phyloP scores from a whole-genome alignment of 2,888 invertebrate genomes.

The Aricia artaxerxes region DNA sequence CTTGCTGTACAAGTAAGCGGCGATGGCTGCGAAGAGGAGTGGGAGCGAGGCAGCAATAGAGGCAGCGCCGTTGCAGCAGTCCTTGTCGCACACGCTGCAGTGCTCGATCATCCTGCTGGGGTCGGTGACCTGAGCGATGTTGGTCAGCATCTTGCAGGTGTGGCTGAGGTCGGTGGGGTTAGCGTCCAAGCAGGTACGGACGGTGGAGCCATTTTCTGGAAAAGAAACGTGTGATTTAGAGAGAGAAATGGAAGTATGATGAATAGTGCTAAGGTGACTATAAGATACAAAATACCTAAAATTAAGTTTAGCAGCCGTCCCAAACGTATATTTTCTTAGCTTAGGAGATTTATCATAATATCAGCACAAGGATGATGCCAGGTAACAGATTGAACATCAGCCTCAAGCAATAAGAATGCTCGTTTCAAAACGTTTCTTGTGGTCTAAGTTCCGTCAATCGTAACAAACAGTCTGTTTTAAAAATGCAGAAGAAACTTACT shows the following conservation, averaged over 20 bases:
- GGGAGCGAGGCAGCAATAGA: slow-evolving; percentile 61
- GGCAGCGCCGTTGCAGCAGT: slow-evolving; percentile 76
- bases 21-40: slow-evolving; percentile 56
- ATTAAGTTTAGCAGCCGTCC: too few species aligned
- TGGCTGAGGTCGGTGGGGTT: slow-evolving; percentile 59
- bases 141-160: slow-evolving; percentile 56
- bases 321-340: too few species aligned
- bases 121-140: slow-evolving; percentile 42
- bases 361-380: too few species aligned
- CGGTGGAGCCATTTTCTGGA: slow-evolving; percentile 61
- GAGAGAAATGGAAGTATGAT: too few species aligned
- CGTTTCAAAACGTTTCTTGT: too few species aligned
- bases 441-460: too few species aligned
- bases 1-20: slow-evolving; percentile 62
- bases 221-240: slow-evolving; percentile 33
- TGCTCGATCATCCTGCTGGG: slow-evolving; percentile 53
- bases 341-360: too few species aligned
- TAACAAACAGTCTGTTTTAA: too few species aligned
- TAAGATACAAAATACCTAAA: too few species aligned
- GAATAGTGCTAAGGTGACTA: too few species aligned
- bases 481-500: slow-evolving; percentile 50
- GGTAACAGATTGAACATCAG: too few species aligned
- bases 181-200: slow-evolving; percentile 67
- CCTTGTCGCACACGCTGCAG: slow-evolving; percentile 74
- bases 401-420: too few species aligned